Evolutionary conservation across 64 coral and sea anemone species (phyloP).

Genomic region (Acropora tenuis): DNA sequence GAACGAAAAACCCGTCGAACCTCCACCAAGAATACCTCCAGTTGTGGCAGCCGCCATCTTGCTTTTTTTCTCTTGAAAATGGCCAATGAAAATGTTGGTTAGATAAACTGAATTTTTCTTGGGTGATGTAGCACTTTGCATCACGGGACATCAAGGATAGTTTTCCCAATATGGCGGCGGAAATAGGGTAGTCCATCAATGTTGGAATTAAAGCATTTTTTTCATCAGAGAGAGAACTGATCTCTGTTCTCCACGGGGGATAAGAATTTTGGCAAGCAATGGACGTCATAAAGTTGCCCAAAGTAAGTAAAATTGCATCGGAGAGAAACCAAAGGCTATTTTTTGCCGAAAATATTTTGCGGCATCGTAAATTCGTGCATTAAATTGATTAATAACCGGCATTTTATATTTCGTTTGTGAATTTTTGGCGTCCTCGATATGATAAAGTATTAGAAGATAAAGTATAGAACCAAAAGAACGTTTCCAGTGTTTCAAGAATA

Average conservation of each 20-base stretch:
- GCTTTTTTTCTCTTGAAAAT: neutral
- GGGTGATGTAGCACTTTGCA: neutral
- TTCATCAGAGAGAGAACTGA: neutral
- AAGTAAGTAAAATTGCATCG: neutral
- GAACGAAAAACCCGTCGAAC: conserved; percentile 28
- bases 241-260: neutral
- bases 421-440: neutral
- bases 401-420: neutral
- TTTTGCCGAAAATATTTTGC: neutral
- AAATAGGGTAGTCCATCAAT: neutral
- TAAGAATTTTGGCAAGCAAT: neutral
- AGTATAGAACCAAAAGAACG: too few relatives aligned
- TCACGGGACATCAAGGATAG: conserved; percentile 11
- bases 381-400: neutral
- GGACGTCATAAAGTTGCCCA: conserved; percentile 45
- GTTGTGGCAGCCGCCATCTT: conserved; percentile 73
- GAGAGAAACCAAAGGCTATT: neutral
- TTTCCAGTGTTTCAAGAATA: too few relatives aligned
- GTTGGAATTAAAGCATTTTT: neutral
- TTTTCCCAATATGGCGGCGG: conserved; percentile 21
- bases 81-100: conserved; percentile 52
- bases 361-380: neutral
- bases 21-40: conserved; percentile 27
- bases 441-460: neutral
- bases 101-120: conserved; percentile 5